Percentiles rank a stretch among this genome's conserved stretches.
These are phyloP conservation scores for Bujurquina vittata DNA, from an alignment of 2,113 vertebrate genomes.

Conservation along the genomic window DNA sequence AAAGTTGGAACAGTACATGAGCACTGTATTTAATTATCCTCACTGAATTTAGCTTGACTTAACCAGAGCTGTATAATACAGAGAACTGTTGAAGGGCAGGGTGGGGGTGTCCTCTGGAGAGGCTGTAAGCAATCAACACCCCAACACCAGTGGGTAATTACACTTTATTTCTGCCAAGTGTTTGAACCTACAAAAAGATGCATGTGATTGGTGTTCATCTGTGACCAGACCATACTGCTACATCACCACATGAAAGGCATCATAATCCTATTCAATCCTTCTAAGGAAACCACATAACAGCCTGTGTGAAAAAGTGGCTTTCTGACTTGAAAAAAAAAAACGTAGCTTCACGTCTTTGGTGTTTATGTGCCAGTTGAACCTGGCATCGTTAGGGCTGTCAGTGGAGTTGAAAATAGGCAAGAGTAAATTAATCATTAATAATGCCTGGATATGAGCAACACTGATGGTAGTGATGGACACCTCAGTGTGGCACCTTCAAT, in stretches of 20 bases:
- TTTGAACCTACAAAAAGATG: not conserved
- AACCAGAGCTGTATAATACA: constrained; percentile 5
- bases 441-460: not conserved
- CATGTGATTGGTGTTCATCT: constrained; percentile 24
- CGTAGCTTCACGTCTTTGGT: not conserved
- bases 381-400: not conserved
- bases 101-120: not conserved
- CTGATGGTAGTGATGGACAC: not conserved
- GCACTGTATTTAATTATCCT: constrained; percentile 13
- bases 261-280: not conserved
- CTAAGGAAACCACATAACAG: not conserved
- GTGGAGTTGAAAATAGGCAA: not conserved
- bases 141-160: constrained; percentile 25
- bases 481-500: not conserved
- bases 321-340: not conserved
- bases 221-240: constrained; percentile 10
- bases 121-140: constrained; percentile 32
- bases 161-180: not conserved
- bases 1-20: not conserved
- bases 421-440: not conserved
- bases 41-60: constrained; percentile 13
- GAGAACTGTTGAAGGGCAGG: not conserved
- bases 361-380: not conserved
- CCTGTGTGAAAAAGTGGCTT: not conserved
- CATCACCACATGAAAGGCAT: constrained; percentile 12